Evolutionary conservation across 2,797 vertebrate genomes (phyloP).

Genomic region (Falco naumanni): DNA sequence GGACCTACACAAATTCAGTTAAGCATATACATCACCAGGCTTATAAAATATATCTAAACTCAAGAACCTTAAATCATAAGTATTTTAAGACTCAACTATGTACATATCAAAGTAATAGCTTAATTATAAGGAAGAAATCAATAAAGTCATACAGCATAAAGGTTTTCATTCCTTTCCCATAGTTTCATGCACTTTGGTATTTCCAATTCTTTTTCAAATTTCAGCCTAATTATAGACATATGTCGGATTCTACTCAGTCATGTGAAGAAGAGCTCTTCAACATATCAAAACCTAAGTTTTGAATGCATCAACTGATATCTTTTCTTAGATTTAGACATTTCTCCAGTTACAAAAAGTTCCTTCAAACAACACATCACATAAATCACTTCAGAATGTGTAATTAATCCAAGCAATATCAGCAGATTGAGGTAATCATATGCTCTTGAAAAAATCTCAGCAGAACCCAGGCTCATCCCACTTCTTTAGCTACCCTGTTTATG

Average conservation of each 20-base stretch:
- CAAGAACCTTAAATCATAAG: background rate
- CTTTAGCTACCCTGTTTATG: background rate
- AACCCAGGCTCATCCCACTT: background rate
- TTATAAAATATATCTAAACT: background rate
- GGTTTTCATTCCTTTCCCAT: background rate
- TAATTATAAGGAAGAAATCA: background rate
- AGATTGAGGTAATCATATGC: rapidly evolving
- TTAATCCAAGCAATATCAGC: background rate
- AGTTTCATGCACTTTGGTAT: background rate
- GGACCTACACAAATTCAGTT: background rate
- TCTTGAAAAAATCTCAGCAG: background rate
- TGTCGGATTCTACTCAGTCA: background rate
- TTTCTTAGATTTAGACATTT: background rate
- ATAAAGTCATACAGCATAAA: background rate
- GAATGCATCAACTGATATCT: background rate
- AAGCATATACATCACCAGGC: background rate
- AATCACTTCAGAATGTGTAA: background rate
- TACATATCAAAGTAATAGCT: background rate
- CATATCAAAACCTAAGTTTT: background rate
- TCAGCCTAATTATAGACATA: background rate
- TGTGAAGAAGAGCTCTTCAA: background rate
- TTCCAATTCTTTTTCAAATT: background rate
- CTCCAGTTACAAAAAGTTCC: background rate
- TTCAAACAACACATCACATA: background rate
- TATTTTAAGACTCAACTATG: background rate